Conservation (phyloP, 2,113 vertebrate genomes). For the Coturnix japonica region DNA sequence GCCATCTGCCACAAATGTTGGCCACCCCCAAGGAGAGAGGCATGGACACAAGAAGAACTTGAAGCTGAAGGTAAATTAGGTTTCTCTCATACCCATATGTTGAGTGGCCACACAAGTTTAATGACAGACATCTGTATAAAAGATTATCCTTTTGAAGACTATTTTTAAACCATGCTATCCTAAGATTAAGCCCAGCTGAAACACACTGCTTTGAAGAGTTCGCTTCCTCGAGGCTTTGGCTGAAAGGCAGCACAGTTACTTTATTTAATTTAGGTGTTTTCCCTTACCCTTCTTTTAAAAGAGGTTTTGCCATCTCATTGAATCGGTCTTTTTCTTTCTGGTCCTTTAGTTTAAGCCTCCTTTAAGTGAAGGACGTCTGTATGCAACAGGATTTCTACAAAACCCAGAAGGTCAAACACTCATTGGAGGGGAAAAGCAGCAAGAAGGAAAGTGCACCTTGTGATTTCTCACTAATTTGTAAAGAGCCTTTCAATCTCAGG, state of each 20-base stretch:
- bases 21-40: not conserved
- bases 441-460: conserved; percentile 68
- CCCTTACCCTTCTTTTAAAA: conserved; percentile 26
- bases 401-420: conserved; percentile 28
- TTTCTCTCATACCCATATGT: not conserved
- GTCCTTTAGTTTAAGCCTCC: conserved; percentile 28
- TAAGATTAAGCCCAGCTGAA: conserved; percentile 51
- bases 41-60: not conserved
- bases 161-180: conserved; percentile 36
- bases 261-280: not conserved
- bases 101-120: conserved; percentile 2
- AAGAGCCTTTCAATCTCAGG: conserved; percentile 13
- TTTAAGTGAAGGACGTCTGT: not conserved
- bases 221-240: conserved; percentile 40
- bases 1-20: not conserved
- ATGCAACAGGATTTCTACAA: conserved; percentile 26
- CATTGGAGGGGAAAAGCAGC: conserved; percentile 54
- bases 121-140: conserved; percentile 13
- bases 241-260: conserved; percentile 34
- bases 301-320: conserved; percentile 4
- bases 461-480: conserved; percentile 30
- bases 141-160: conserved; percentile 38
- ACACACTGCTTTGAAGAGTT: conserved; percentile 47
- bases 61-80: not conserved
- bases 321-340: conserved; percentile 3